Base-by-base conservation (phyloP, 2,113 vertebrate genomes). In the Phyllostomus hastatus region DNA sequence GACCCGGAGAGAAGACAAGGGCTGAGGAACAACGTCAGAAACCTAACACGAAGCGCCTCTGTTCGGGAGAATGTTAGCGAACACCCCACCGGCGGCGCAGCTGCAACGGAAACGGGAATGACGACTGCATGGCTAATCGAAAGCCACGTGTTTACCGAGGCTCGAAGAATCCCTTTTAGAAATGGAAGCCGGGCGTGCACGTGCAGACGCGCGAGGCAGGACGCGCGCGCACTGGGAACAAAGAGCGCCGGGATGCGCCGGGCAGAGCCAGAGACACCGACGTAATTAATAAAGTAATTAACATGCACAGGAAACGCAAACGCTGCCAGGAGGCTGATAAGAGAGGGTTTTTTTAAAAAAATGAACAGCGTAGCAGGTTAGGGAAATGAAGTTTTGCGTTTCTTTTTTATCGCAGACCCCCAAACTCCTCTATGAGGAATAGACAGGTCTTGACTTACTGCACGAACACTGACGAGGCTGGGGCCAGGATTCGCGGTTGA, bases 201-300 rank as follows among this genome's bases (percentile, higher is more conserved):
- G 48, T 88, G 90, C 86, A 86, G 69, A 33, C 4, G 82, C 92
- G 41, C 92, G 61, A 67, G 82, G 96, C 61, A 84, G 89, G 96
- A 93, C 89, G 94, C 97, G 94, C 48, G 87, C 91, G 22, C 0
- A 4, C 3, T n/a, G 41, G 50, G 96, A 92, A 96, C 95, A 94
- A 96, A 97, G 97, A 80, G 72, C 91, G 19, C 92, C 31, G 43
- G 95, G 96, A 97, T 83, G 57, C 17, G 83, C 93, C 73, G 93
- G 94, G 91, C 91, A 81, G 93, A 97, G 85, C 91, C 86, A 84
- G 67, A 96, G 97, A 97, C 94, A 97, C 38, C 94, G 85, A 61
- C 1, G 26, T 97, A 94, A 97, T 97, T 97, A 97, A 97, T 98
- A 97, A 97, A 96, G 97, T 95, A 96, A 97, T 96, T 98, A 97